Percentiles rank a stretch among this genome's conserved stretches.
Evolutionary conservation across 2,888 invertebrate species (phyloP).

Genomic region (Chaetoderma sp.): DNA sequence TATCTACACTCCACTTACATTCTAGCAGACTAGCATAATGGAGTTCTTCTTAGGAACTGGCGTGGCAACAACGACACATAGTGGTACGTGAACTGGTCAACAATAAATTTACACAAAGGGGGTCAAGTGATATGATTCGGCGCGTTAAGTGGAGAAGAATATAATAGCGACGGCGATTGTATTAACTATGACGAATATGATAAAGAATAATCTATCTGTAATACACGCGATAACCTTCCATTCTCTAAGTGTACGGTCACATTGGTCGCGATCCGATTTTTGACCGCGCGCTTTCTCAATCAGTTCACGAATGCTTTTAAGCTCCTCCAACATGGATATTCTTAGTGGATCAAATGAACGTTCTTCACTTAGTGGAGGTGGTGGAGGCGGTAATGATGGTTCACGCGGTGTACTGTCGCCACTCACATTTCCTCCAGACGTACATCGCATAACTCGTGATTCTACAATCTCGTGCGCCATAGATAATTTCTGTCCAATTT

Average conservation of each 20-base stretch:
- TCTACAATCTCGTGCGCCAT: slow-evolving; percentile 9
- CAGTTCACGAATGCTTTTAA: slow-evolving; percentile 57
- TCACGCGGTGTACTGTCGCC: too few relatives aligned
- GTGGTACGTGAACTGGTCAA: too few relatives aligned
- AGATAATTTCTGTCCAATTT: slow-evolving; percentile 5
- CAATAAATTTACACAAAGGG: too few relatives aligned
- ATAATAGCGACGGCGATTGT: slow-evolving; percentile 55
- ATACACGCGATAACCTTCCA: slow-evolving; percentile 64
- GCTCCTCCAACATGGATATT: slow-evolving; percentile 44
- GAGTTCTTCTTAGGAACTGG: too few relatives aligned
- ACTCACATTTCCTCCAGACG: too few relatives aligned
- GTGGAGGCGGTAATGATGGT: too few relatives aligned
- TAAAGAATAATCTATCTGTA: slow-evolving; percentile 61
- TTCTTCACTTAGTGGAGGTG: too few relatives aligned
- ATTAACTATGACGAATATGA: slow-evolving; percentile 56
- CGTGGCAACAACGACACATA: too few relatives aligned
- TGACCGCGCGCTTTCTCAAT: slow-evolving; percentile 56
- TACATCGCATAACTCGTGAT: background rate
- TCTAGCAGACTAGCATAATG: too few relatives aligned
- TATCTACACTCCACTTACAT: too few relatives aligned
- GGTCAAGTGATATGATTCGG: too few relatives aligned
- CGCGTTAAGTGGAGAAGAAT: too few relatives aligned
- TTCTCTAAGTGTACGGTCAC: slow-evolving; percentile 55
- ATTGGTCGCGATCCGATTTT: slow-evolving; percentile 53
- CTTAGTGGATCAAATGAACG: background rate